These are phyloP conservation scores for Thamnophis sirtalis DNA, from an alignment of 2,113 vertebrate species.

Conservation along the genomic window DNA sequence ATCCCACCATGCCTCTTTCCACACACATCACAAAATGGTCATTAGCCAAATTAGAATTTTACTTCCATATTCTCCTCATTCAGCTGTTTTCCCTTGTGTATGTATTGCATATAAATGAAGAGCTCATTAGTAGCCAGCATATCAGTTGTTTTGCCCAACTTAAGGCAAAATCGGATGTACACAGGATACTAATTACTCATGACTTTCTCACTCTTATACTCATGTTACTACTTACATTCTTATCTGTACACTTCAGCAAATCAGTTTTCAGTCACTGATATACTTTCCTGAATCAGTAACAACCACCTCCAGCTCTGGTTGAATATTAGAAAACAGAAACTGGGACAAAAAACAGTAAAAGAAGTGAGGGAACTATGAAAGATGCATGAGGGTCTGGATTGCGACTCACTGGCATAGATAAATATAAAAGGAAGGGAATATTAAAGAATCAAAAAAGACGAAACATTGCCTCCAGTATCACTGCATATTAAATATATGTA, in stretches of 20 bases:
- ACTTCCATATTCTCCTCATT: neutral
- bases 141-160: neutral
- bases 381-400: neutral
- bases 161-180: neutral
- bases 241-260: neutral
- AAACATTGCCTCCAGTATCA: neutral
- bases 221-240: neutral
- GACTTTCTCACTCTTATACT: neutral
- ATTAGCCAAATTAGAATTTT: neutral
- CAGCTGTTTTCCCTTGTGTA: neutral
- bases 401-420: neutral
- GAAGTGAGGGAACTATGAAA: neutral
- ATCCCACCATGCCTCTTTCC: neutral
- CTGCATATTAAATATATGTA: neutral
- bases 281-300: neutral
- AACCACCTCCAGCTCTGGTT: neutral
- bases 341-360: neutral
- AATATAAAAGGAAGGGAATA: neutral
- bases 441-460: neutral
- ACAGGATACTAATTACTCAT: neutral
- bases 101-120: neutral
- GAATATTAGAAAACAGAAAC: neutral
- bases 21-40: neutral
- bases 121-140: neutral
- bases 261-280: neutral